A percentile compares a stretch with the other conserved stretches of the same genome.
Evolutionary conservation across 2,888 invertebrate species (phyloP).

Genomic region (Drosophila niveifrons): DNA sequence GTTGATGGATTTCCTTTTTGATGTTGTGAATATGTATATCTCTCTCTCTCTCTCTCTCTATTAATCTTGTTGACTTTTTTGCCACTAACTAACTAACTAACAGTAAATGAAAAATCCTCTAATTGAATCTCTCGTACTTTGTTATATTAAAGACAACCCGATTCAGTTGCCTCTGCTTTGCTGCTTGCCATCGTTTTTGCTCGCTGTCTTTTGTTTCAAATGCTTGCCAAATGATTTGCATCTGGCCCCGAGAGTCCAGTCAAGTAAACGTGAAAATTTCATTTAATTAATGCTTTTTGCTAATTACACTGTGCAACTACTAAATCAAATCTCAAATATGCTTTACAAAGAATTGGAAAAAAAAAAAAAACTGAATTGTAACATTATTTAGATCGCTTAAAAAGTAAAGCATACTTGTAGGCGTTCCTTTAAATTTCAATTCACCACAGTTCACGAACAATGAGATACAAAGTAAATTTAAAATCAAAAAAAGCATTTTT

Average conservation of each 20-base stretch:
- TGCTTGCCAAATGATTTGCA: constrained; percentile 69
- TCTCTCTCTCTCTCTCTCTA: constrained; percentile 59
- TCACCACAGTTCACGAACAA: neutral
- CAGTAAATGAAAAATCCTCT: constrained; percentile 52
- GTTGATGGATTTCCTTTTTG: constrained; percentile 86
- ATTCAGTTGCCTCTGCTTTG: constrained; percentile 66
- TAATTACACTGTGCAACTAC: constrained; percentile 50
- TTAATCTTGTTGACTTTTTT: constrained; percentile 68
- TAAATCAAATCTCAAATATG: constrained; percentile 9
- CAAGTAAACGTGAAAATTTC: constrained; percentile 66
- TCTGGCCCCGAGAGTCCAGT: constrained; percentile 45
- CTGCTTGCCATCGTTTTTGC: constrained; percentile 79
- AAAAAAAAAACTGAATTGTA: neutral
- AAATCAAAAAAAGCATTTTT: constrained; percentile 4
- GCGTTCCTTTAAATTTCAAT: neutral
- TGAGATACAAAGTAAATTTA: no score
- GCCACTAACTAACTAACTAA: constrained; percentile 68
- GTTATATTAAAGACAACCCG: constrained; percentile 64
- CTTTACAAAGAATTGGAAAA: neutral
- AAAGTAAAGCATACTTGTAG: neutral
- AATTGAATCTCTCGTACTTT: constrained; percentile 50
- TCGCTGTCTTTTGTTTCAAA: constrained; percentile 71
- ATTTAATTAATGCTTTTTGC: constrained; percentile 51
- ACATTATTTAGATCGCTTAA: neutral
- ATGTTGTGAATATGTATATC: constrained; percentile 84